phyloP scores from a whole-genome alignment of 2,888 invertebrate species.

The Palloptera scutellata region DNA sequence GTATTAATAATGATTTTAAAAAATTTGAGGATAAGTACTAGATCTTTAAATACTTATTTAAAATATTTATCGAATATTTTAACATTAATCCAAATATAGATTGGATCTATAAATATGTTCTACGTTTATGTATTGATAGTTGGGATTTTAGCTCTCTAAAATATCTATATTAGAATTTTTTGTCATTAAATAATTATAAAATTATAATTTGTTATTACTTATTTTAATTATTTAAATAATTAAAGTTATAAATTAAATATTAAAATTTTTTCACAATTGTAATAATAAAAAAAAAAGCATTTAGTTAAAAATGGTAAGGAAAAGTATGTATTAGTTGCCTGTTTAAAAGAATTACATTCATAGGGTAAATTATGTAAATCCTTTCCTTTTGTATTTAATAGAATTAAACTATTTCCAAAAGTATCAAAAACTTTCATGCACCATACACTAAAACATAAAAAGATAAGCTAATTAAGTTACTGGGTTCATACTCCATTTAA shows the following conservation, averaged over 20 bases:
- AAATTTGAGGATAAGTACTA: slow-evolving; percentile 26
- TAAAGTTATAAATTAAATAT: not conserved
- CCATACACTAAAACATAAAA: slow-evolving; percentile 71
- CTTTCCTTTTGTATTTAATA: slow-evolving; percentile 65
- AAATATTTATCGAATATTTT: slow-evolving; percentile 46
- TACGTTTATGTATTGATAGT: slow-evolving; percentile 42
- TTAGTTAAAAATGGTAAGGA: no score
- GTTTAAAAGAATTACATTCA: slow-evolving; percentile 71
- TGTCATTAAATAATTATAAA: slow-evolving; percentile 28
- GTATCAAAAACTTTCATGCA: slow-evolving; percentile 71
- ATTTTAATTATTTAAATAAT: slow-evolving; percentile 16
- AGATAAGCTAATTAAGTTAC: slow-evolving; percentile 68
- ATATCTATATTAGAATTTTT: slow-evolving; percentile 35
- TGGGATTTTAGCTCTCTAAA: slow-evolving; percentile 39
- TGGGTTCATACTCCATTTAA: slow-evolving; percentile 66
- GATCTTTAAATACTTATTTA: slow-evolving; percentile 42
- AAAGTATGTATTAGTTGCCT: slow-evolving; percentile 38
- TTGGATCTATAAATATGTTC: slow-evolving; percentile 48
- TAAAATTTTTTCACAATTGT: not conserved
- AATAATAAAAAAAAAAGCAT: no score
- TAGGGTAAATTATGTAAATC: slow-evolving; percentile 68
- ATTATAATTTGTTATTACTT: slow-evolving; percentile 22
- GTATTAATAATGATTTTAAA: slow-evolving; percentile 24
- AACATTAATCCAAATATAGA: slow-evolving; percentile 45
- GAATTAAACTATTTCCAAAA: slow-evolving; percentile 71